Evolutionary conservation across 2,888 invertebrate genomes (phyloP), one percentile per base, ranked within the genome.

Genomic region (Meganola albula): DNA sequence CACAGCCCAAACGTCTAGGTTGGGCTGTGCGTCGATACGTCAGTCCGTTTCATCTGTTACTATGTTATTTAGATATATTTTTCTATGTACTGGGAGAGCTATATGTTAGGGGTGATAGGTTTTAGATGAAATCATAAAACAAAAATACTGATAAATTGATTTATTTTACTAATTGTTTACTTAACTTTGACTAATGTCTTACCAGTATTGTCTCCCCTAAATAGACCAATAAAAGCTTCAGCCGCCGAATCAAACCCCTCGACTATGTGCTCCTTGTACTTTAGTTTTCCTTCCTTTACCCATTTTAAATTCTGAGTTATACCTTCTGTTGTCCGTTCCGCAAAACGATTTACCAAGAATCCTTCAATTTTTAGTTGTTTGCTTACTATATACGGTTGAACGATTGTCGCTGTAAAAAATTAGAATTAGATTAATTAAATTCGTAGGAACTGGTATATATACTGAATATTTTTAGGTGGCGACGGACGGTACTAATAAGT

Each of bases 161-260:
- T n/a, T 20, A 20, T 20, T 20, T 3, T 20, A 20, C n/a, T 20
- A 20, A 5, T 5, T 5, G 4, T 20, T n/a, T 7, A 5, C 3
- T 5, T 20, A 20, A 83, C 80, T 78, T 89, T 87, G 2, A 92
- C 88, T 38, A 92, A 69, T 32, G 90, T 88, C 78, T 92, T 92
- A 36, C 92, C 92, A 12, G 74, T 78, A 61, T 91, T 92, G 16
- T 86, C 87, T 9, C 92, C 92, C 26, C 46, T 67, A 27, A 84
- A 77, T 63, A 92, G 75, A 8, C 88, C 90, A 41, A 88, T 77
- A 48, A 93, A 91, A 14, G 92, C 92, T 23, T 88, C 74, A 2
- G 87, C 87, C 67, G 90, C 87, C 34, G 89, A 89, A 41, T 91
- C 90, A 58, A 93, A 92, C 11, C 91, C 92, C 21, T 89, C 72